Conservation (phyloP, 2,113 vertebrate genomes). For the Stigmatopora argus region DNA sequence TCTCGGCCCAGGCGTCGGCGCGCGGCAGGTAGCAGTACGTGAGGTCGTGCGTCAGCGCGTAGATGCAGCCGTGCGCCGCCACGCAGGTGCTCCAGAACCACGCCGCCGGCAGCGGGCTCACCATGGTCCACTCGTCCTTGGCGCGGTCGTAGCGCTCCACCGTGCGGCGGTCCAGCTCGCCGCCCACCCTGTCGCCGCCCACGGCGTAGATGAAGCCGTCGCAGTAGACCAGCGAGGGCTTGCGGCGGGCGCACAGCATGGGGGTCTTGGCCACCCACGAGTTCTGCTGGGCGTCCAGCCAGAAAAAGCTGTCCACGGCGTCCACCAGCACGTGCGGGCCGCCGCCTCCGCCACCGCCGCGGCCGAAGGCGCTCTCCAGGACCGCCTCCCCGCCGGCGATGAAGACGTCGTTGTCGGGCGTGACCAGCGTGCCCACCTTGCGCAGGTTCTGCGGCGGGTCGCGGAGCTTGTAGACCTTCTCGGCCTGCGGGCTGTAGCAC, state of each 20-base stretch:
- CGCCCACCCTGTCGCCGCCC: conserved; percentile 84
- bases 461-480: conserved; percentile 95
- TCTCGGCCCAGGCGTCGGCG: conserved; percentile 91
- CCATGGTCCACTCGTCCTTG: conserved; percentile 92
- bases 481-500: conserved; percentile 95
- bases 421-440: conserved; percentile 91
- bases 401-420: conserved; percentile 94
- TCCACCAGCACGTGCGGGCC: conserved; percentile 86
- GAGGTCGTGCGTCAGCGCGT: conserved; percentile 89
- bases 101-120: conserved; percentile 86
- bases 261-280: conserved; percentile 92
- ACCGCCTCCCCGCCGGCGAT: conserved; percentile 93
- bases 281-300: conserved; percentile 97
- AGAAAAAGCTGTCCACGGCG: conserved; percentile 93
- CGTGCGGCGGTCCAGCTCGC: conserved; percentile 88
- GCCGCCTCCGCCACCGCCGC: conserved; percentile 82
- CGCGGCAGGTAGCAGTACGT: conserved; percentile 96
- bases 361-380: conserved; percentile 82
- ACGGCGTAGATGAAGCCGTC: conserved; percentile 95
- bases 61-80: conserved; percentile 87
- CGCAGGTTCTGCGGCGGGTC: conserved; percentile 89
- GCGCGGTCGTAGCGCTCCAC: conserved; percentile 92
- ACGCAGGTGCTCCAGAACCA: conserved; percentile 94
- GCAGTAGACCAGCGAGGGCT: conserved; percentile 90
- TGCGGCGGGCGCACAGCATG: conserved; percentile 88